Percentiles rank a stretch among this genome's conserved stretches.
These are phyloP conservation scores for Mimumesa dahlbomi DNA, from an alignment of 2,888 invertebrate genomes.

Conservation along the genomic window DNA sequence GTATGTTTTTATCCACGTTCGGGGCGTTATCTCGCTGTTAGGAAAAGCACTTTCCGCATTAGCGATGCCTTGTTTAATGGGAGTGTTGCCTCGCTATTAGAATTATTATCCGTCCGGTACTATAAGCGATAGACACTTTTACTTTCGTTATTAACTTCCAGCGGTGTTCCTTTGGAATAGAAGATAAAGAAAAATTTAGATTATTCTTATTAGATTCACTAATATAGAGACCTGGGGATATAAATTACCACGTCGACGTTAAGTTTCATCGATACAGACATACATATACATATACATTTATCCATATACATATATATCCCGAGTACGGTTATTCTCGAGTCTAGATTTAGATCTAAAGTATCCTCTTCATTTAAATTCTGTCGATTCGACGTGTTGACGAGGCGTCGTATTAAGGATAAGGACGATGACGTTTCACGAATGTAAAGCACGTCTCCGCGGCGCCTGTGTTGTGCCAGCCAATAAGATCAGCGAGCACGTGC, in stretches of 20 bases:
- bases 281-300: too few species aligned
- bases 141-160: background rate
- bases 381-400: slow-evolving; percentile 17
- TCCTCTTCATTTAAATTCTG: slow-evolving; percentile 26
- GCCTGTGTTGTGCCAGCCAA: slow-evolving; percentile 31
- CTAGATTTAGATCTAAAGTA: slow-evolving; percentile 22
- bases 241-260: too few species aligned
- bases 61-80: background rate
- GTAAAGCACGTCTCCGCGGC: slow-evolving; percentile 59
- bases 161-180: too few species aligned
- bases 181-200: too few species aligned
- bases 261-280: slow-evolving; percentile 16
- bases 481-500: slow-evolving; percentile 42
- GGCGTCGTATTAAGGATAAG: slow-evolving; percentile 40
- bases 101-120: background rate
- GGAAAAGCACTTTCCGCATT: slow-evolving; percentile 29
- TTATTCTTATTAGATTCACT: too few species aligned
- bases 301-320: background rate
- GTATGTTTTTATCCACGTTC: background rate
- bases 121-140: too few species aligned
- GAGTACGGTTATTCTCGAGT: slow-evolving; percentile 2
- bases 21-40: slow-evolving; percentile 18
- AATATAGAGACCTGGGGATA: too few species aligned
- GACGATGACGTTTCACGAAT: slow-evolving; percentile 51
- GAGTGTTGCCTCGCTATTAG: background rate